Percentiles rank a stretch among this genome's conserved stretches.
These are phyloP conservation scores for Lamprotornis superbus DNA, from an alignment of 2,113 vertebrate genomes.

Conservation along the genomic window DNA sequence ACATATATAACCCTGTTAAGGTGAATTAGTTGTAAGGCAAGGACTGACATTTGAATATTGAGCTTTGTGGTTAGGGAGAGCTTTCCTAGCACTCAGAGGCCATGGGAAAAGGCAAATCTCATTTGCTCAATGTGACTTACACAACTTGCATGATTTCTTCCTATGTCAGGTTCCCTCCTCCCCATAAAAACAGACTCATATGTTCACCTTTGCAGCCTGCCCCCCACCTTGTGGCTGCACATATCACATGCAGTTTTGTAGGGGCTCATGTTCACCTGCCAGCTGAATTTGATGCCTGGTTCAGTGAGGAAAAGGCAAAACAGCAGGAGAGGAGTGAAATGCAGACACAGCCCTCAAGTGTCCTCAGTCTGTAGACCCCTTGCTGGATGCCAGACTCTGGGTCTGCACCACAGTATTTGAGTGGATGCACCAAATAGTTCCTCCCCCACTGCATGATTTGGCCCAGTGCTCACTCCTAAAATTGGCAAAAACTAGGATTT, in stretches of 20 bases:
- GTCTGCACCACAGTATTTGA: rapidly evolving
- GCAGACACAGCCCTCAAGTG: neutral
- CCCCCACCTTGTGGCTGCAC: neutral
- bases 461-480: neutral
- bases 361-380: neutral
- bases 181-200: neutral
- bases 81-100: neutral
- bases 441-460: neutral
- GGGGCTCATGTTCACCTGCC: neutral
- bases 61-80: neutral
- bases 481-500: neutral
- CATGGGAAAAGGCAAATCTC: neutral
- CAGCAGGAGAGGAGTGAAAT: neutral
- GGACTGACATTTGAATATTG: neutral
- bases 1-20: neutral
- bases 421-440: neutral
- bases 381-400: neutral
- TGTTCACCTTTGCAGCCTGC: neutral
- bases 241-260: neutral
- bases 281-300: neutral
- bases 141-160: neutral
- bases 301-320: neutral
- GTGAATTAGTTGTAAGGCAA: neutral
- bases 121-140: neutral
- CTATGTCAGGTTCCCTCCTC: neutral